Percentiles rank a stretch among this genome's conserved stretches.
These are phyloP conservation scores for Cyanocitta stelleri DNA, from an alignment of 2,113 vertebrate species.

Conservation along the genomic window DNA sequence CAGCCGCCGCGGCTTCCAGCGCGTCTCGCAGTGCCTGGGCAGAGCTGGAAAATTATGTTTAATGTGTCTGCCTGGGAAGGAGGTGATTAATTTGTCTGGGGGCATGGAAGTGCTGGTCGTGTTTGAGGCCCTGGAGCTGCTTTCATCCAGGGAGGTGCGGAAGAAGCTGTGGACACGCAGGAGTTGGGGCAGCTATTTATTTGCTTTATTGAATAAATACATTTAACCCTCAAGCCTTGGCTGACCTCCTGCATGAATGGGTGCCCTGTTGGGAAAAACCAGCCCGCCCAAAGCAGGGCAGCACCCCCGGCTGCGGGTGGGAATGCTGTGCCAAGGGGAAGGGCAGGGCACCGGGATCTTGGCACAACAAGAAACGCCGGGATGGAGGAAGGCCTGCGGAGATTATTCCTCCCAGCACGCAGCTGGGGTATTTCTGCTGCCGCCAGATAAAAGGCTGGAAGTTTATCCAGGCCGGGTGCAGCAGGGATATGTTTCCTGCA, in stretches of 20 bases:
- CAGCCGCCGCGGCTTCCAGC: background rate
- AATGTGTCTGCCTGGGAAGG: background rate
- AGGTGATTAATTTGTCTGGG: background rate
- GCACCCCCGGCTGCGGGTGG: rapidly evolving
- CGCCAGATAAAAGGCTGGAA: background rate
- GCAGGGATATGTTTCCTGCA: background rate
- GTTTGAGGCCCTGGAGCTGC: background rate
- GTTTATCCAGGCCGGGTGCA: background rate
- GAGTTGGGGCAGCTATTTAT: background rate
- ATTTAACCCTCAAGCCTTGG: background rate
- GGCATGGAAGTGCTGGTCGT: background rate
- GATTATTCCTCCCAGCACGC: background rate
- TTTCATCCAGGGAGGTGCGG: background rate
- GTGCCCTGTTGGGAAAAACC: background rate
- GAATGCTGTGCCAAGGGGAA: background rate
- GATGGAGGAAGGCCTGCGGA: background rate
- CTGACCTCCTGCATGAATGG: background rate
- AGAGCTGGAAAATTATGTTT: background rate
- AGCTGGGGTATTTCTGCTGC: background rate
- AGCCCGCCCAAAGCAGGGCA: background rate
- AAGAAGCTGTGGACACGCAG: background rate
- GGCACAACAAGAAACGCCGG: background rate
- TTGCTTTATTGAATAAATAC: background rate
- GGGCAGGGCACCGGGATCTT: background rate
- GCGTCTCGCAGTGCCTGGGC: background rate